Conservation (phyloP, 2,888 invertebrate genomes). For the Tiphia femorata region DNA sequence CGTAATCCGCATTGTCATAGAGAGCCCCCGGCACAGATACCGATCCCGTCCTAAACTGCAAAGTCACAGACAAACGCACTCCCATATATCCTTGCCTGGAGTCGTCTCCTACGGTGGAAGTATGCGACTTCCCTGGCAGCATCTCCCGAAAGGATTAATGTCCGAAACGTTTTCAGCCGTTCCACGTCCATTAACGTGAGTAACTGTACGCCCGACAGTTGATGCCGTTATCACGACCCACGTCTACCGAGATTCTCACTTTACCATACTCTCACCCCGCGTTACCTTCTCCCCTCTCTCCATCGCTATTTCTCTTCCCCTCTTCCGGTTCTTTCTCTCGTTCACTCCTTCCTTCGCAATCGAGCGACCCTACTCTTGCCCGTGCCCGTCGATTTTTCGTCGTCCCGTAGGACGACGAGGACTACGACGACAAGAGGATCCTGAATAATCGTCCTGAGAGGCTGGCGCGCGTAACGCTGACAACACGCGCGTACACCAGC, state of each 20-base stretch:
- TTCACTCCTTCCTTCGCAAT: no score
- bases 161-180: slow-evolving; percentile 22
- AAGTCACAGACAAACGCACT: background rate
- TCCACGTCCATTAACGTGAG: slow-evolving; percentile 32
- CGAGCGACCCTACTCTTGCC: no score
- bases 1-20: no score
- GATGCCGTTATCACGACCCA: slow-evolving; percentile 37
- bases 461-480: slow-evolving; percentile 28
- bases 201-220: slow-evolving; percentile 32
- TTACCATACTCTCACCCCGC: slow-evolving; percentile 12
- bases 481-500: slow-evolving; percentile 13
- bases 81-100: background rate
- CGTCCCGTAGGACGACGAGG: background rate
- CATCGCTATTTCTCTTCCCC: background rate
- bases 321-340: no score
- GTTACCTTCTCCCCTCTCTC: background rate
- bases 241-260: slow-evolving; percentile 20
- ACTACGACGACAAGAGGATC: background rate
- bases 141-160: slow-evolving; percentile 25
- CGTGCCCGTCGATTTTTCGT: slow-evolving; percentile 15
- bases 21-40: no score
- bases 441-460: slow-evolving; percentile 29
- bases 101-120: background rate
- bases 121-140: background rate
- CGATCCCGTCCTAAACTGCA: no score